phyloP scores from a whole-genome alignment of 2,888 invertebrate genomes.

The Trileptium ribeirensis region DNA sequence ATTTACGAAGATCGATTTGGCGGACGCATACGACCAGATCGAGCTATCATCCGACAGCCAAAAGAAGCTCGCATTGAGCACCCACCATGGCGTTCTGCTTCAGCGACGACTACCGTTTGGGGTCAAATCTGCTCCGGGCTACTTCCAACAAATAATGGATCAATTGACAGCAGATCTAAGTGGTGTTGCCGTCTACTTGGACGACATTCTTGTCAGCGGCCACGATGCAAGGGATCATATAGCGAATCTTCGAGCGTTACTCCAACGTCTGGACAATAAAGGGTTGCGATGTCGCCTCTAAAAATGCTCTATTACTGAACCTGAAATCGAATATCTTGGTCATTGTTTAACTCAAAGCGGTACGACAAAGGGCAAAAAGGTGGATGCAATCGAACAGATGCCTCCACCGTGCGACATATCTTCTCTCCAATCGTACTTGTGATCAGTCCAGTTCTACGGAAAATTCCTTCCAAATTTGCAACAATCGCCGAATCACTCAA shows the following conservation, averaged over 20 bases:
- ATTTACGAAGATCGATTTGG: conserved; percentile 11
- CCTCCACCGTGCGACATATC: conserved; percentile 19
- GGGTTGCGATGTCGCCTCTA: conserved; percentile 20
- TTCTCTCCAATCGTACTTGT: conserved; percentile 17
- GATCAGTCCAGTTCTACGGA: conserved; percentile 25
- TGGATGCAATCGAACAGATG: conserved; percentile 20
- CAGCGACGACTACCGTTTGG: conserved; percentile 26
- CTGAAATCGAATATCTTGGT: conserved; percentile 19
- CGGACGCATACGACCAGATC: conserved; percentile 12
- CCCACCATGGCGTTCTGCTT: conserved; percentile 27
- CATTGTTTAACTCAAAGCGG: conserved; percentile 18
- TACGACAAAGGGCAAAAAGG: conserved; percentile 21
- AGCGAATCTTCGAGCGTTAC: background rate
- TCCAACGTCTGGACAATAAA: conserved; percentile 5
- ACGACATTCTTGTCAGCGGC: conserved; percentile 17
- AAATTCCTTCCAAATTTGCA: conserved; percentile 18
- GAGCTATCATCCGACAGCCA: background rate
- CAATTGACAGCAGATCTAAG: conserved; percentile 23
- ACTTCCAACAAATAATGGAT: conserved; percentile 27
- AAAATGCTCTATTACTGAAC: conserved; percentile 26
- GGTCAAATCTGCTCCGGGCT: conserved; percentile 18
- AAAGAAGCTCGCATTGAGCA: conserved; percentile 24
- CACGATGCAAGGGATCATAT: background rate
- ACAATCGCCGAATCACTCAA: background rate
- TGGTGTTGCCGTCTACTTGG: conserved; percentile 26